A percentile compares a stretch with the other conserved stretches of the same genome.
These are phyloP conservation scores for Byasa hedistus DNA, from an alignment of 2,888 invertebrate species.

Conservation along the genomic window DNA sequence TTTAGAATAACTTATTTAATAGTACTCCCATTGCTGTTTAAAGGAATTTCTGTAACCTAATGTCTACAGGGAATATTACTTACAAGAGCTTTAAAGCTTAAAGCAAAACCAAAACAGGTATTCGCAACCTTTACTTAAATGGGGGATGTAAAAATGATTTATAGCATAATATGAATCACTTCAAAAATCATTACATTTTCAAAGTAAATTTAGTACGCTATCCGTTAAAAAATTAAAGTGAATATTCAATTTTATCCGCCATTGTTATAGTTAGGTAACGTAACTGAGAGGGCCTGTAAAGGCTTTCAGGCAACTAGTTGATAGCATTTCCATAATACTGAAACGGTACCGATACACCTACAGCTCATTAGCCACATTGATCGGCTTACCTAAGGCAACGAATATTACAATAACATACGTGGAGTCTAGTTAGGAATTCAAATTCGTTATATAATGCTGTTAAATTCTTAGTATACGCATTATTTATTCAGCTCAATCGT, in stretches of 20 bases:
- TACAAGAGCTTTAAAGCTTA: too few relatives aligned
- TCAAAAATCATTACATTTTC: too few relatives aligned
- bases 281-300: slow-evolving; percentile 47
- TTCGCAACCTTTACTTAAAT: too few relatives aligned
- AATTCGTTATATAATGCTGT: slow-evolving; percentile 12
- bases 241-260: slow-evolving; percentile 30
- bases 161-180: too few relatives aligned
- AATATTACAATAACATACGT: slow-evolving; percentile 39
- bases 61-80: too few relatives aligned
- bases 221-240: neutral
- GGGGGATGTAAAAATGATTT: too few relatives aligned
- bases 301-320: slow-evolving; percentile 57
- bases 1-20: too few relatives aligned
- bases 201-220: too few relatives aligned
- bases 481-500: neutral
- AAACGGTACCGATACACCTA: slow-evolving; percentile 61
- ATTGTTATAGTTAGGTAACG: slow-evolving; percentile 53
- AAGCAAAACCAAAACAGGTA: too few relatives aligned
- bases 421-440: slow-evolving; percentile 30
- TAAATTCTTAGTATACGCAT: neutral
- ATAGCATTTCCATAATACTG: slow-evolving; percentile 74
- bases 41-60: too few relatives aligned
- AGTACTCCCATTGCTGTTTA: too few relatives aligned
- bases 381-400: slow-evolving; percentile 57
- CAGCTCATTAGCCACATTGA: slow-evolving; percentile 66